These are phyloP conservation scores for Psylliodes chrysocephalus DNA, from an alignment of 2,888 invertebrate species.

Conservation along the genomic window DNA sequence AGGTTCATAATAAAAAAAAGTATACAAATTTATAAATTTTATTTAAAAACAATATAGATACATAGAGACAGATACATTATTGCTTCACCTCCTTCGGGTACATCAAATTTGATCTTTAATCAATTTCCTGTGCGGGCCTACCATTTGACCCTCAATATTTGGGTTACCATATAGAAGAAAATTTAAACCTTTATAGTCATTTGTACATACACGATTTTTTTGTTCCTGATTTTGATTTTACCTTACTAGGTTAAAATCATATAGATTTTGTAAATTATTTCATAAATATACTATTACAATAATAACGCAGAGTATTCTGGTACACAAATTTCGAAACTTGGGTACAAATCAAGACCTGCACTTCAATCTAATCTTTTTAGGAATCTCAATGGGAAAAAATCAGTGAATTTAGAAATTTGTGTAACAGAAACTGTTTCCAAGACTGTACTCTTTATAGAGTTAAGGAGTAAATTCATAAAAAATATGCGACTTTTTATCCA, in stretches of 20 bases:
- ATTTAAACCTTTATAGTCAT: conserved; percentile 43
- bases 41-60: too few species aligned
- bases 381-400: conserved; percentile 33
- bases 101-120: too few species aligned
- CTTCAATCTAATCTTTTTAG: conserved; percentile 1
- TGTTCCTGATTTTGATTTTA: conserved; percentile 39
- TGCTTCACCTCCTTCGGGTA: too few species aligned
- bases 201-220: conserved; percentile 44
- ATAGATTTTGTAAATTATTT: conserved; percentile 35
- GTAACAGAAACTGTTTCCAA: conserved; percentile 33
- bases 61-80: too few species aligned
- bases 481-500: background rate
- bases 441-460: conserved; percentile 29
- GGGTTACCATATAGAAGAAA: conserved; percentile 22
- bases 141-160: conserved; percentile 2
- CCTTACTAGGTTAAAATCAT: conserved; percentile 35
- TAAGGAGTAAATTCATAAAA: conserved; percentile 12
- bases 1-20: too few species aligned
- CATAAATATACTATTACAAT: conserved; percentile 14
- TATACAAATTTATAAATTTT: too few species aligned
- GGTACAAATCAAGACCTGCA: background rate
- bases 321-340: conserved; percentile 33
- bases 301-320: conserved; percentile 23
- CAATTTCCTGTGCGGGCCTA: conserved; percentile 12
- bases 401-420: conserved; percentile 32